Conservation (phyloP, 2,113 vertebrate species). For the Passer domesticus region DNA sequence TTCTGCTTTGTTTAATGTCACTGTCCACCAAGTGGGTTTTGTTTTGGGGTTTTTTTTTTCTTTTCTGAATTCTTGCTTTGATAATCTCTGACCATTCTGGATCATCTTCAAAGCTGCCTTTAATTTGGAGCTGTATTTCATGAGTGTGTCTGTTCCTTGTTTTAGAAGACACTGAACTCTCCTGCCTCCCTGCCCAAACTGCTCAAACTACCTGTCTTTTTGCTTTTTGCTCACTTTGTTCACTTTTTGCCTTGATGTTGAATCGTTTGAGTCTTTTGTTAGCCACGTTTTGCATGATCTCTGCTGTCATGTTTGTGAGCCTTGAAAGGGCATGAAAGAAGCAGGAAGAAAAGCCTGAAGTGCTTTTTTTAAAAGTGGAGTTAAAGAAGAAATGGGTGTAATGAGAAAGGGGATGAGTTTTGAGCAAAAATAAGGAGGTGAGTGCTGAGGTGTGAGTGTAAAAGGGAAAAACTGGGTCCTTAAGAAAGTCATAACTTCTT, state of each 20-base stretch:
- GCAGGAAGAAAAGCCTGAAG: neutral
- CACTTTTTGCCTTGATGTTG: slow-evolving; percentile 9
- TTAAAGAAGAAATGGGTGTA: neutral
- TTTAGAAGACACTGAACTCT: neutral
- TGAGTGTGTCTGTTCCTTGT: neutral
- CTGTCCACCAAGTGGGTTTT: neutral
- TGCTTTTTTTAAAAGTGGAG: neutral
- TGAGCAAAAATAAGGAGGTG: neutral
- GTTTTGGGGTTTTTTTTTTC: neutral
- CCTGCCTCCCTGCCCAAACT: neutral
- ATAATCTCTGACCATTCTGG: slow-evolving; percentile 39
- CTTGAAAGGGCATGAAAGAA: neutral
- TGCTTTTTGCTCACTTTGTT: slow-evolving; percentile 3
- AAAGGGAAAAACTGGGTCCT: neutral
- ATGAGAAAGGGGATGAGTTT: neutral
- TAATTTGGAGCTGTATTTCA: slow-evolving; percentile 15
- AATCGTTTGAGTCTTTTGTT: neutral
- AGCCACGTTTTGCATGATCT: neutral
- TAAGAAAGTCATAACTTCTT: neutral
- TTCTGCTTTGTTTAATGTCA: neutral
- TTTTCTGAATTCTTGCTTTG: slow-evolving; percentile 28
- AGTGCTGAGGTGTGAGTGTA: neutral
- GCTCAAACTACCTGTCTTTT: neutral
- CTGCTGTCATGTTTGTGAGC: neutral
- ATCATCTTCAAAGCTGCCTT: slow-evolving; percentile 40